phyloP scores from a whole-genome alignment of 2,113 vertebrate species.

The Campylomormyrus numenius region DNA sequence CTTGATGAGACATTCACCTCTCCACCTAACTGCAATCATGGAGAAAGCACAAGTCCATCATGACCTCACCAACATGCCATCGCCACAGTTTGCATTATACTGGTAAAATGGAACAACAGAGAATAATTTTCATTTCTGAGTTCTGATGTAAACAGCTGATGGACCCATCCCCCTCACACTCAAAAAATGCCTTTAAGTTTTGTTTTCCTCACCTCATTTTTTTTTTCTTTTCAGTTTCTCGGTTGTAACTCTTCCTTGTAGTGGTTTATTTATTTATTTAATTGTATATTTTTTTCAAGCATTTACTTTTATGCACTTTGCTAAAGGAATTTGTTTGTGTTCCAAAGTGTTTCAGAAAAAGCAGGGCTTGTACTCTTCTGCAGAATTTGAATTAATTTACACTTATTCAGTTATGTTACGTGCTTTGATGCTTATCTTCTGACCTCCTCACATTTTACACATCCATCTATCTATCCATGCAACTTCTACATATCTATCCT shows the following conservation, averaged over 20 bases:
- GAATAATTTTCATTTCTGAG: background rate
- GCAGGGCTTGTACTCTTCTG: background rate
- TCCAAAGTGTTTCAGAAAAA: background rate
- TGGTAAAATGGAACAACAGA: background rate
- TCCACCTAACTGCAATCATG: no score
- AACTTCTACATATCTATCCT: background rate
- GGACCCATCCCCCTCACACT: background rate
- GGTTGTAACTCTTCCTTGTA: background rate
- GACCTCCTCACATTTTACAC: background rate
- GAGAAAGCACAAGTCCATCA: no score
- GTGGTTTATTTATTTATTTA: background rate
- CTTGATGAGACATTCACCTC: no score
- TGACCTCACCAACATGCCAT: no score
- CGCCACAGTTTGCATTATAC: background rate
- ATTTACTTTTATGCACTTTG: background rate
- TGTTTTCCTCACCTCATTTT: background rate
- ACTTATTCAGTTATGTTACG: background rate
- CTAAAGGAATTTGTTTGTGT: background rate
- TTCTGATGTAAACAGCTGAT: background rate
- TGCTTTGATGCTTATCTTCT: background rate
- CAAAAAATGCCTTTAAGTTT: background rate
- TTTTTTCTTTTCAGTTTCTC: background rate
- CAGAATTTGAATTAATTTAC: background rate
- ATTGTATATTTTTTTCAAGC: background rate
- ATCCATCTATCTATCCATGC: background rate